A percentile compares a stretch with the other conserved stretches of the same genome.
Conservation (phyloP, 2,113 vertebrate genomes). For the Meriones unguiculatus region DNA sequence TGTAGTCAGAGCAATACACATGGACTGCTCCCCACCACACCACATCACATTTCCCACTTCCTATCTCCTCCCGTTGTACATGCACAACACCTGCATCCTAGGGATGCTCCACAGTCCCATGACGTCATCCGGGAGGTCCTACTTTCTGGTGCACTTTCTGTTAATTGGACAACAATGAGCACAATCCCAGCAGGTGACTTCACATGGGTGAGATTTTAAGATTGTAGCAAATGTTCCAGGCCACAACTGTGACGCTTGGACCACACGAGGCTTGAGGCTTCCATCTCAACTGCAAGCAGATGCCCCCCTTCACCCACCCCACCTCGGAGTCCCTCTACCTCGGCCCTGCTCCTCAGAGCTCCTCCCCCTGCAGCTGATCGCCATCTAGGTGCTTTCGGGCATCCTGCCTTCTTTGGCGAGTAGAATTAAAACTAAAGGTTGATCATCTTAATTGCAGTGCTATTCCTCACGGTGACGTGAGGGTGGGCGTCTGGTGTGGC, state of each 20-base stretch:
- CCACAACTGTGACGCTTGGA: slow-evolving; percentile 16
- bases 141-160: neutral
- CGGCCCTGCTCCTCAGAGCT: neutral
- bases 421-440: slow-evolving; percentile 5
- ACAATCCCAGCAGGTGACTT: slow-evolving; percentile 21
- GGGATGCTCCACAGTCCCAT: neutral
- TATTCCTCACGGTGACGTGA: neutral
- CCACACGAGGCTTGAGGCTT: neutral
- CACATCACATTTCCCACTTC: neutral
- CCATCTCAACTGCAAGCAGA: neutral
- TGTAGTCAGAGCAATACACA: neutral
- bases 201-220: slow-evolving; percentile 40
- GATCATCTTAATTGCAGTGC: neutral
- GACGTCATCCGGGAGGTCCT: neutral
- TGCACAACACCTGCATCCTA: neutral
- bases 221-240: slow-evolving; percentile 64
- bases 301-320: neutral
- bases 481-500: neutral
- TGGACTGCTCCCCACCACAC: neutral
- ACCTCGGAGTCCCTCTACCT: too few relatives aligned
- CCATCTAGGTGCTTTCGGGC: neutral
- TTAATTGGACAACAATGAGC: neutral
- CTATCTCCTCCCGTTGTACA: neutral
- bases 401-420: neutral
- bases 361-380: neutral